Evolutionary conservation across 2,888 invertebrate genomes (phyloP).

Genomic region (Caenorhabditis zanzibari): DNA sequence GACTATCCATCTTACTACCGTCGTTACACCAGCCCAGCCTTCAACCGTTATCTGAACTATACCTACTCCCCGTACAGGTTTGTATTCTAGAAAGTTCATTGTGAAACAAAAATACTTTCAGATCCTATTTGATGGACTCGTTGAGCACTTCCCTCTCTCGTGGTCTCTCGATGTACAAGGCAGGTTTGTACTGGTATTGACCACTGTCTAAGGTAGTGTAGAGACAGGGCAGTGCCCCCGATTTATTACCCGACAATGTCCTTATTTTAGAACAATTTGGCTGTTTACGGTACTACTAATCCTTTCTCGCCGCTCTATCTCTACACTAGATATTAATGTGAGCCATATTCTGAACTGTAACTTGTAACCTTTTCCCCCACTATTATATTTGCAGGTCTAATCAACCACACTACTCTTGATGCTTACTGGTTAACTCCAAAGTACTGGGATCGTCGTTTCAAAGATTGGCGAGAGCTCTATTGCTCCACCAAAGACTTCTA

Average conservation of each 20-base stretch:
- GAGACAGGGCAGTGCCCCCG: constrained; percentile 57
- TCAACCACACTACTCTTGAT: constrained; percentile 75
- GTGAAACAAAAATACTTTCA: constrained; percentile 18
- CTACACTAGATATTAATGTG: constrained; percentile 67
- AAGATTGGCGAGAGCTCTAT: constrained; percentile 75
- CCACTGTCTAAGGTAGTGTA: constrained; percentile 61
- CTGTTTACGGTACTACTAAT: constrained; percentile 75
- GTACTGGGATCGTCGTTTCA: constrained; percentile 78
- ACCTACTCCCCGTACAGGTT: constrained; percentile 76
- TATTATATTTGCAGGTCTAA: constrained; percentile 69
- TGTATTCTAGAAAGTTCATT: neutral
- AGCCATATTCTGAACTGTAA: neutral
- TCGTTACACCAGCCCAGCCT: constrained; percentile 72
- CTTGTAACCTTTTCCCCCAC: neutral
- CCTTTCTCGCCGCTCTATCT: constrained; percentile 74
- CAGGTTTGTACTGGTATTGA: constrained; percentile 70
- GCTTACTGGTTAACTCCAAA: constrained; percentile 78
- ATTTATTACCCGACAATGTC: neutral
- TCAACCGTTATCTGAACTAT: constrained; percentile 70
- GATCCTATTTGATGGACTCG: constrained; percentile 76
- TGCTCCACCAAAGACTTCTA: constrained; percentile 68
- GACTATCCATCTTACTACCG: constrained; percentile 79
- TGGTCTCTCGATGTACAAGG: constrained; percentile 76
- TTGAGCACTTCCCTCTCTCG: constrained; percentile 70
- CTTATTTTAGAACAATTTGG: constrained; percentile 61